phyloP scores from a whole-genome alignment of 2,113 vertebrate genomes.

The Oryzias curvinotus region DNA sequence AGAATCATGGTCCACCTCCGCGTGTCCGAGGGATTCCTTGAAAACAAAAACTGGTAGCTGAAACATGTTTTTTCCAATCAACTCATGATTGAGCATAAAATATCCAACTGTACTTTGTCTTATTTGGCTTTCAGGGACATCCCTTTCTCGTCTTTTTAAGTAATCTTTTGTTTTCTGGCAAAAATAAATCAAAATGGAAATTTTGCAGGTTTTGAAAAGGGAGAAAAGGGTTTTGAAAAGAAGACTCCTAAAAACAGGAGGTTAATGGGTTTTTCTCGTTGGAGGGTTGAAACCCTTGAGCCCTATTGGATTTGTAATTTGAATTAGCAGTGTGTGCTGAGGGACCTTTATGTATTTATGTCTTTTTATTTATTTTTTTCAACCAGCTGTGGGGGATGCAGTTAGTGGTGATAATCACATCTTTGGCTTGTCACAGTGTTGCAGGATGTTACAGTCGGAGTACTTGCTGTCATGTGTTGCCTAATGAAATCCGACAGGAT shows the following conservation, averaged over 20 bases:
- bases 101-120: too few relatives aligned
- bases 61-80: constrained; percentile 22
- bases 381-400: constrained; percentile 26
- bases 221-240: constrained; percentile 2
- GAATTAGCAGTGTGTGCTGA: constrained; percentile 40
- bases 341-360: constrained; percentile 33
- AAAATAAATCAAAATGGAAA: constrained; percentile 18
- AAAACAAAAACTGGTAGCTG: constrained; percentile 28
- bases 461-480: constrained; percentile 55
- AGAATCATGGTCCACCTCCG: constrained; percentile 17
- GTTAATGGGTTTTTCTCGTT: constrained; percentile 45
- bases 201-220: constrained; percentile 29
- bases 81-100: constrained; percentile 21
- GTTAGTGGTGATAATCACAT: constrained; percentile 34
- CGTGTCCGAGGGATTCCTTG: constrained; percentile 16
- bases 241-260: constrained; percentile 36
- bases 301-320: constrained; percentile 57
- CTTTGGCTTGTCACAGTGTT: constrained; percentile 50
- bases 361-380: constrained; percentile 18
- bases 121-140: too few relatives aligned
- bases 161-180: constrained; percentile 18
- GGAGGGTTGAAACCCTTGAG: constrained; percentile 45
- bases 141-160: constrained; percentile 10
- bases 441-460: constrained; percentile 56
- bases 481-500: constrained; percentile 67